These are phyloP conservation scores for Craseonycteris thonglongyai DNA, from an alignment of 2,113 vertebrate species.

Conservation along the genomic window DNA sequence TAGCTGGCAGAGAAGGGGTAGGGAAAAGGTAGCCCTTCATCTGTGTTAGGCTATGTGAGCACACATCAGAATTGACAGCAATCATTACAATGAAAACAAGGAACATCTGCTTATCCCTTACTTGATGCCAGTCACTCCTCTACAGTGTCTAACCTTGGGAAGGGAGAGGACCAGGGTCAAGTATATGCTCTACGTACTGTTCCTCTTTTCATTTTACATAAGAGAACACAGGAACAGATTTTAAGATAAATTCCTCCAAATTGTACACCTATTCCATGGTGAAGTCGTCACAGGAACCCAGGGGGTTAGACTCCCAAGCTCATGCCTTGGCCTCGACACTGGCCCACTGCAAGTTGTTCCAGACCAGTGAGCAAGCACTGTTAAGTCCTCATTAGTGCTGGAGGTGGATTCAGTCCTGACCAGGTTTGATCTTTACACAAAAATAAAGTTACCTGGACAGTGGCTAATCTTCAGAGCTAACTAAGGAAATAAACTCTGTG, in stretches of 20 bases:
- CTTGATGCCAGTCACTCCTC: background rate
- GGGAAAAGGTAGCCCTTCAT: background rate
- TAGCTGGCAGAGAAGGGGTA: background rate
- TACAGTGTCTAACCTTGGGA: background rate
- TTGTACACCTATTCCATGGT: background rate
- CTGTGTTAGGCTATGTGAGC: background rate
- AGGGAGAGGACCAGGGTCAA: background rate
- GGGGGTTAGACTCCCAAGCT: accelerated
- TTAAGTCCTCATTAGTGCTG: background rate
- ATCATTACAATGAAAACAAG: background rate
- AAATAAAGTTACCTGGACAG: background rate
- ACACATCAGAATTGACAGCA: background rate
- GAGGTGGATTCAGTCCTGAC: background rate
- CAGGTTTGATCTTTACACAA: background rate
- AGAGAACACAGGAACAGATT: background rate
- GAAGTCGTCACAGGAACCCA: background rate
- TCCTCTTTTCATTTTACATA: background rate
- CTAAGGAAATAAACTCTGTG: background rate
- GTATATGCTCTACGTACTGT: background rate
- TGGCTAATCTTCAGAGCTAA: background rate
- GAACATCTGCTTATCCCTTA: background rate
- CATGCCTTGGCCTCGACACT: background rate
- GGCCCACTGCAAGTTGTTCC: background rate
- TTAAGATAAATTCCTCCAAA: background rate
- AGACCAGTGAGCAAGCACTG: background rate